Base-by-base conservation (phyloP, 1,140 invertebrate species). In the Daktulosphaira vitifoliae region DNA sequence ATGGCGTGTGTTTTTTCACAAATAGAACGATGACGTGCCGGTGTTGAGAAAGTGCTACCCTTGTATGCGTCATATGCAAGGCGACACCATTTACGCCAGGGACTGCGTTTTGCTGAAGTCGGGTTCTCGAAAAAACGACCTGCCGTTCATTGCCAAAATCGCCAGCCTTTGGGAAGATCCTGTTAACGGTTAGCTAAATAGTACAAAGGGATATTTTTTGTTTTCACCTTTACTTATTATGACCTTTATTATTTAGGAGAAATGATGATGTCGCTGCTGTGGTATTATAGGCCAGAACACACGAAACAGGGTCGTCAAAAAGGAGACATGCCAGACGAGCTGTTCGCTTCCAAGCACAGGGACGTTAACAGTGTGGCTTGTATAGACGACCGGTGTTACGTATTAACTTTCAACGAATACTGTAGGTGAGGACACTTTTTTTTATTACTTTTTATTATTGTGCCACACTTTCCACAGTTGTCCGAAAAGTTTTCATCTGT, bases 271-370 rank as follows among this genome's bases (percentile, higher is more conserved):
- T 93, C 90, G 1, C 77, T 97, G 54, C 77, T 96, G 51, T 97
- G 95, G 95, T 98, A 96, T 78, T 98, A 98, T 77, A 82, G 93
- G 71, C 93, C 94, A 0, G 94, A 98, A 77, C 94, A 98, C 76
- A 96, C 92, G 0, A 92, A 97, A 70, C 83, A 86, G 71, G 91
- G 92, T 2, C 79, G 90, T 6, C 81, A 82, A 68, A 78, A 82
- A 20, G 81, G 81, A 20, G 89, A 95, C 76, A 84, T 87, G 70
- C 82, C 84, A 4, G 90, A 93, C 72, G 94, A 97, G 78, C 86
- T 97, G 46, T 98, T 96, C 78, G 94, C 94, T 23, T 96, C 92
- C 2, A 84, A 90, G 62, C 94, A 97, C 77, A 82, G 87, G 53
- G 93, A 96, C 77, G 87, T 86, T 66, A 95, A 94, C 76, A 94